Evolutionary conservation across 1,140 invertebrate species (phyloP).

Genomic region (Archivesica marissinica): DNA sequence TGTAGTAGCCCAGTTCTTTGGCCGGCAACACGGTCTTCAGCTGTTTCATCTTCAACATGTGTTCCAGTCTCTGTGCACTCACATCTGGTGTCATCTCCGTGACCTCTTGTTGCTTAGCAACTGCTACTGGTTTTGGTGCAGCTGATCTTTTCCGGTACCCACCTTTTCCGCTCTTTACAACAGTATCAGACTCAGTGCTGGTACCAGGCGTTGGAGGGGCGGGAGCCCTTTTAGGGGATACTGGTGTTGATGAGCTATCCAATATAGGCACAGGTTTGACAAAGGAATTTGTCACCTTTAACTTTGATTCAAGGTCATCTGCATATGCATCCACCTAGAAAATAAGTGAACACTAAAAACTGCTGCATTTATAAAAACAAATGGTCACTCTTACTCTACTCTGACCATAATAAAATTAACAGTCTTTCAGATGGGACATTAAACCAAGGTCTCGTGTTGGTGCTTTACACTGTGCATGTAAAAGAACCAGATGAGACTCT

Average conservation of each 20-base stretch:
- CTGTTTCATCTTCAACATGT: conserved; percentile 75
- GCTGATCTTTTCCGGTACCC: conserved; percentile 13
- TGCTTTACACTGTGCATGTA: too few species aligned
- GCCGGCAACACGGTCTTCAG: conserved; percentile 69
- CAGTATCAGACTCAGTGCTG: conserved; percentile 2
- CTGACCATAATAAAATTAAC: too few species aligned
- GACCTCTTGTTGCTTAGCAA: conserved; percentile 57
- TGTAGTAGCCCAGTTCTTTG: conserved; percentile 72
- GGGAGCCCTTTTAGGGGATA: background rate
- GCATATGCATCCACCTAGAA: conserved; percentile 65
- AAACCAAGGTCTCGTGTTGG: too few species aligned
- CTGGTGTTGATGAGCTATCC: background rate
- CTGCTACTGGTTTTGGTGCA: conserved; percentile 48
- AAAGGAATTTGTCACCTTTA: conserved; percentile 46
- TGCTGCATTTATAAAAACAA: too few species aligned
- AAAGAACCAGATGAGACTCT: too few species aligned
- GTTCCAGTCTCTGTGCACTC: conserved; percentile 72
- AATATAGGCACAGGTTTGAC: conserved; percentile 45
- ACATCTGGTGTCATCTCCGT: conserved; percentile 67
- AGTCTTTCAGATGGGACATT: too few species aligned
- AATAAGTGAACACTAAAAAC: background rate
- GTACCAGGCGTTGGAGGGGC: background rate
- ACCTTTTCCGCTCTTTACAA: background rate
- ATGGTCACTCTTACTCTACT: too few species aligned
- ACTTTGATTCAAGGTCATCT: conserved; percentile 50